Evolutionary conservation across 2,888 invertebrate genomes (phyloP).

Genomic region (Agriotes lineatus): DNA sequence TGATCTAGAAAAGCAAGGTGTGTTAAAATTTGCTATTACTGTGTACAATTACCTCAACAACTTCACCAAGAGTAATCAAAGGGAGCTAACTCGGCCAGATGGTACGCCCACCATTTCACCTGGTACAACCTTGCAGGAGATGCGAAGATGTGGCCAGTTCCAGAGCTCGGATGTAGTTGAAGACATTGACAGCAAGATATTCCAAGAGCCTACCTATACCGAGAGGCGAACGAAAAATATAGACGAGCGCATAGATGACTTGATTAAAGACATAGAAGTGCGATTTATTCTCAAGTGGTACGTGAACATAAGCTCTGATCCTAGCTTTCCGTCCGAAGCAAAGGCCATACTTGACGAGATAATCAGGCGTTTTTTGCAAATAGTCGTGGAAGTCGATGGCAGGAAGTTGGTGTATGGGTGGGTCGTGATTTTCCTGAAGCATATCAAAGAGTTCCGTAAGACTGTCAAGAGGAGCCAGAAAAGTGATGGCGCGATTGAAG

Average conservation of each 20-base stretch:
- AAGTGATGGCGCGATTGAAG: slow-evolving; percentile 65
- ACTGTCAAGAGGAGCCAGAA: slow-evolving; percentile 72
- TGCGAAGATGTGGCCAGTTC: neutral
- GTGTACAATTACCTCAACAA: neutral
- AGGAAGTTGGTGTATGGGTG: slow-evolving; percentile 64
- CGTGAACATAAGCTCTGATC: slow-evolving; percentile 66
- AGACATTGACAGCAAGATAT: slow-evolving; percentile 7
- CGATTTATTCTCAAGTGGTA: slow-evolving; percentile 69
- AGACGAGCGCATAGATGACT: slow-evolving; percentile 55
- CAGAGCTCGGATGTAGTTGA: neutral
- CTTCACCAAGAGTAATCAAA: neutral
- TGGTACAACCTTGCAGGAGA: neutral
- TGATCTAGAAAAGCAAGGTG: slow-evolving; percentile 19
- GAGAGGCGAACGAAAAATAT: slow-evolving; percentile 33
- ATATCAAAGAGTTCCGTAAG: slow-evolving; percentile 75
- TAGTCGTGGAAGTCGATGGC: slow-evolving; percentile 63
- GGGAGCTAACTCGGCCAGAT: neutral
- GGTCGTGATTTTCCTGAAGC: slow-evolving; percentile 70
- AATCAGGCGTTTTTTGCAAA: slow-evolving; percentile 62
- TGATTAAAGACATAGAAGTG: slow-evolving; percentile 66
- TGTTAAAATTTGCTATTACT: neutral
- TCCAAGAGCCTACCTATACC: neutral
- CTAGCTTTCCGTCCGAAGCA: slow-evolving; percentile 65
- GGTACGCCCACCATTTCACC: no score
- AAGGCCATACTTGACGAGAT: slow-evolving; percentile 64